phyloP scores from a whole-genome alignment of 1,140 invertebrate species.

The Polyergus mexicanus region DNA sequence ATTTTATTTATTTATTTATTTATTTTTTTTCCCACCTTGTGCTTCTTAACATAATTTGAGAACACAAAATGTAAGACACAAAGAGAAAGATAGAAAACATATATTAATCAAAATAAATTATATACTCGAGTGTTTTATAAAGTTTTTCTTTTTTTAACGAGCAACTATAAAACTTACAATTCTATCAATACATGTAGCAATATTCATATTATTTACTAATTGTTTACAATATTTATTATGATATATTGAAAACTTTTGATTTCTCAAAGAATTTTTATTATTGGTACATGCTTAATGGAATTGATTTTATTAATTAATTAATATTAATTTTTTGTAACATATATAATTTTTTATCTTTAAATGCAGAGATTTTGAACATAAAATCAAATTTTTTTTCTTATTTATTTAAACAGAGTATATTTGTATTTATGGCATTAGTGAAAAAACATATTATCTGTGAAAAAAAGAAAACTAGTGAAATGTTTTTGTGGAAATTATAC shows the following conservation, averaged over 20 bases:
- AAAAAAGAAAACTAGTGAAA: slow-evolving; percentile 49
- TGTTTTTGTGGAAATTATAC: slow-evolving; percentile 32
- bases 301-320: slow-evolving; percentile 20
- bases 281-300: background rate
- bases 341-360: slow-evolving; percentile 13
- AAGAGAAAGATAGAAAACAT: background rate
- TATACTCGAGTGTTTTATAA: slow-evolving; percentile 24
- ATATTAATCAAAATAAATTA: slow-evolving; percentile 39
- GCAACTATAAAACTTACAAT: slow-evolving; percentile 17
- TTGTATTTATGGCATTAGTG: slow-evolving; percentile 36
- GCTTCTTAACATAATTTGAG: slow-evolving; percentile 25
- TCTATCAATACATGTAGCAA: slow-evolving; percentile 30
- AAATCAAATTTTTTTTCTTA: background rate
- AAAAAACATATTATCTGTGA: slow-evolving; percentile 49
- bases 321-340: background rate
- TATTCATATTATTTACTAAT: slow-evolving; percentile 4
- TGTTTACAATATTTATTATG: slow-evolving; percentile 17
- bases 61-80: background rate
- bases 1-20: too few relatives aligned
- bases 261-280: slow-evolving; percentile 27
- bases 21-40: slow-evolving; percentile 40
- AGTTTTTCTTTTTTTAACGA: slow-evolving; percentile 27
- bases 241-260: background rate
- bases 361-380: background rate
- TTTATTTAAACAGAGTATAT: slow-evolving; percentile 22